Evolutionary conservation across 1,140 invertebrate species (phyloP).

Genomic region (Heliconius himera): DNA sequence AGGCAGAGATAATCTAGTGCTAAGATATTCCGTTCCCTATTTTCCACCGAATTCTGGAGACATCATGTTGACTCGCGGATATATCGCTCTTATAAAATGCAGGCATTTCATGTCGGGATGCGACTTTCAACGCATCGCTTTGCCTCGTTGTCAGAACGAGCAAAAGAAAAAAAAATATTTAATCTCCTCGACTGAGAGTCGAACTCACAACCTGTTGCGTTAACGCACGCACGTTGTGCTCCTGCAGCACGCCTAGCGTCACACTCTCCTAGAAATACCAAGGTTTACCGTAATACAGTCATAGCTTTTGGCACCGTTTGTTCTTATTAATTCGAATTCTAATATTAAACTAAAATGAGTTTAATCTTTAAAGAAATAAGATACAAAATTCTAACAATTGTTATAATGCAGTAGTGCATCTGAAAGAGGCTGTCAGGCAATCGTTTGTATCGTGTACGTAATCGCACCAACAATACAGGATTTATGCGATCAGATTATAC

Average conservation of each 20-base stretch:
- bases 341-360: background rate
- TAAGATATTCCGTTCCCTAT: no score
- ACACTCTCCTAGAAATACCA: conserved; percentile 19
- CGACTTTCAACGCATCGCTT: no score
- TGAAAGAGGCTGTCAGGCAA: conserved; percentile 20
- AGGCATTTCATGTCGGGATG: no score
- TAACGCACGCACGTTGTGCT: no score
- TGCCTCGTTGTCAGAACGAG: no score
- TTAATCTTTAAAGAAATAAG: background rate
- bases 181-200: no score
- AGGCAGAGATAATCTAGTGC: no score
- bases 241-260: background rate
- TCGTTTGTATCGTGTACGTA: conserved; percentile 19
- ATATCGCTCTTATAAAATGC: no score
- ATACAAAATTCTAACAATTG: background rate
- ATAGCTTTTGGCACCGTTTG: conserved; percentile 21
- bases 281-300: conserved; percentile 19
- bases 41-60: no score
- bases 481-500: conserved; percentile 27
- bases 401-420: conserved; percentile 7
- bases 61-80: no score
- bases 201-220: no score
- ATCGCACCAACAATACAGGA: conserved; percentile 26
- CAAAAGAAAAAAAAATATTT: no score
- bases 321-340: background rate